These are phyloP conservation scores for Pemphigus obesinymphae DNA, from an alignment of 1,140 invertebrate species.

Conservation along the genomic window DNA sequence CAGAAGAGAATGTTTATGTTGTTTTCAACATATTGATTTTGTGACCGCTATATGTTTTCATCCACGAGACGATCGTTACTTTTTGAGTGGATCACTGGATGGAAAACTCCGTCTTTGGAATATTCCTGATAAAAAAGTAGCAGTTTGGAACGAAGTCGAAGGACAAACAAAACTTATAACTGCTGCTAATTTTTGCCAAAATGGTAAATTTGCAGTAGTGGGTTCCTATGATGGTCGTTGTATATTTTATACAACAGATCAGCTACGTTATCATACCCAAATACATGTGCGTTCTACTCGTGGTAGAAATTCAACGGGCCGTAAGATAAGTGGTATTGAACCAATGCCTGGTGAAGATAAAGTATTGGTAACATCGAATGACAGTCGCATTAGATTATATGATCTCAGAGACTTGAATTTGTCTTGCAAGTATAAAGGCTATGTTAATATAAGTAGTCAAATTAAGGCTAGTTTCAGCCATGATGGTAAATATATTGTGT, in stretches of 20 bases:
- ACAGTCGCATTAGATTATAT: slow-evolving; percentile 93
- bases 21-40: slow-evolving; percentile 98
- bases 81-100: slow-evolving; percentile 90
- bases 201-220: slow-evolving; percentile 96
- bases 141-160: slow-evolving; percentile 95
- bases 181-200: slow-evolving; percentile 95
- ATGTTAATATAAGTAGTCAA: slow-evolving; percentile 92
- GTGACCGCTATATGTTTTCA: slow-evolving; percentile 98
- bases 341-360: slow-evolving; percentile 95
- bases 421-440: slow-evolving; percentile 95
- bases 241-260: slow-evolving; percentile 97
- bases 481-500: slow-evolving; percentile 94
- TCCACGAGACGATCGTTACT: slow-evolving; percentile 91
- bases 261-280: slow-evolving; percentile 96
- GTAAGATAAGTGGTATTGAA: slow-evolving; percentile 96
- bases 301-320: slow-evolving; percentile 87
- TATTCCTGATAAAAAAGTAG: slow-evolving; percentile 96
- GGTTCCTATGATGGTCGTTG: slow-evolving; percentile 97
- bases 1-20: slow-evolving; percentile 92
- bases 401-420: slow-evolving; percentile 92
- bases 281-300: slow-evolving; percentile 91
- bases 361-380: slow-evolving; percentile 96
- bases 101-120: slow-evolving; percentile 97
- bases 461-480: slow-evolving; percentile 96
- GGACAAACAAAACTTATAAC: slow-evolving; percentile 93